phyloP scores from a whole-genome alignment of 2,888 invertebrate species.

The Bimastos eiseni region DNA sequence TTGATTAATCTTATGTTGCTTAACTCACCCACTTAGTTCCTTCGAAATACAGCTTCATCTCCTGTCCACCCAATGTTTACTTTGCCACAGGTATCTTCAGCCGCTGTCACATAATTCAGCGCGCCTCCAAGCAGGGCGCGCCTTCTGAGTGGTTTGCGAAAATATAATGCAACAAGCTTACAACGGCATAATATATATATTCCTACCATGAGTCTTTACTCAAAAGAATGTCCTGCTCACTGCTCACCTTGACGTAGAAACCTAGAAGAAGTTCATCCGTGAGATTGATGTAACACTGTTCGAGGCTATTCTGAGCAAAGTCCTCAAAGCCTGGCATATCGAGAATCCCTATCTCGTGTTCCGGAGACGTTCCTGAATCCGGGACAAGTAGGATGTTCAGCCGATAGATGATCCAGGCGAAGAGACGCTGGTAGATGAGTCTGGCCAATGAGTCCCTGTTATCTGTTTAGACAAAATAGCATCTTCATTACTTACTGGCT shows the following conservation, averaged over 20 bases:
- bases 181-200: not conserved
- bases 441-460: constrained; percentile 21
- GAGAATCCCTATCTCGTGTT: constrained; percentile 13
- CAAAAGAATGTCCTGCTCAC: not conserved
- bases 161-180: too few species aligned
- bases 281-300: constrained; percentile 28
- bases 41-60: too few species aligned
- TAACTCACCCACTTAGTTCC: too few species aligned
- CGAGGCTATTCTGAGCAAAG: constrained; percentile 7
- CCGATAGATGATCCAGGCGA: constrained; percentile 24
- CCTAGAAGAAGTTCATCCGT: constrained; percentile 27
- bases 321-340: constrained; percentile 22
- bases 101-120: too few species aligned
- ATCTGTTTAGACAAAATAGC: constrained; percentile 9
- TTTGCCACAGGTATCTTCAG: too few species aligned
- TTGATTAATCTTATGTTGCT: too few species aligned
- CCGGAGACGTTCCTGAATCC: not conserved
- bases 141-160: too few species aligned
- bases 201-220: too few species aligned
- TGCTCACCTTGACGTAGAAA: constrained; percentile 22
- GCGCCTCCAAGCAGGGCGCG: too few species aligned
- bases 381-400: constrained; percentile 19
- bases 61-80: too few species aligned
- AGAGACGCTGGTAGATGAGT: constrained; percentile 23
- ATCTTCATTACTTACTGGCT: not conserved